These are phyloP conservation scores for Ochotona curzoniae DNA, from an alignment of 2,113 vertebrate genomes.

Conservation along the genomic window DNA sequence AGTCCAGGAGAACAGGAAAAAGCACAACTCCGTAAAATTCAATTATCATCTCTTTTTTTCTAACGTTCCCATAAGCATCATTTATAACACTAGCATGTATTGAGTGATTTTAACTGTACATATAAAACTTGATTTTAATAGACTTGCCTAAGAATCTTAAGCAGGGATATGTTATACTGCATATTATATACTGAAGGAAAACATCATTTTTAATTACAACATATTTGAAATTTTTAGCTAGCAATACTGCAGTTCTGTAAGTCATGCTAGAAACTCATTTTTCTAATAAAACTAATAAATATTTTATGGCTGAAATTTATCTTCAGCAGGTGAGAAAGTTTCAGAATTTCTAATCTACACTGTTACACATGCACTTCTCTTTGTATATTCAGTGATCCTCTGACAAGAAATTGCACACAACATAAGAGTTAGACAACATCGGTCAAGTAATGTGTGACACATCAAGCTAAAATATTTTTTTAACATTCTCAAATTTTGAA, in stretches of 20 bases:
- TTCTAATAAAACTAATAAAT: too few species aligned
- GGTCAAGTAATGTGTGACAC: not conserved
- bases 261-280: not conserved
- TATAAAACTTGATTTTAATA: not conserved
- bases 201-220: not conserved
- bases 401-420: not conserved
- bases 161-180: not conserved
- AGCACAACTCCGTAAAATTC: not conserved
- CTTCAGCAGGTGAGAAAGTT: not conserved
- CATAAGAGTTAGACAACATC: not conserved
- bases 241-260: not conserved
- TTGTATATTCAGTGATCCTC: not conserved
- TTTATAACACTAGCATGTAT: not conserved
- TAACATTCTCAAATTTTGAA: conserved; percentile 32
- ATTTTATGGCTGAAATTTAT: not conserved
- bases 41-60: not conserved
- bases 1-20: not conserved
- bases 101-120: not conserved
- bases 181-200: not conserved
- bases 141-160: not conserved
- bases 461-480: not conserved
- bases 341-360: not conserved
- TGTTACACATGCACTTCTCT: not conserved
- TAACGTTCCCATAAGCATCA: not conserved
- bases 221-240: not conserved